These are phyloP conservation scores for Sebastes oblongus DNA, from an alignment of 2,797 vertebrate species.

Conservation along the genomic window DNA sequence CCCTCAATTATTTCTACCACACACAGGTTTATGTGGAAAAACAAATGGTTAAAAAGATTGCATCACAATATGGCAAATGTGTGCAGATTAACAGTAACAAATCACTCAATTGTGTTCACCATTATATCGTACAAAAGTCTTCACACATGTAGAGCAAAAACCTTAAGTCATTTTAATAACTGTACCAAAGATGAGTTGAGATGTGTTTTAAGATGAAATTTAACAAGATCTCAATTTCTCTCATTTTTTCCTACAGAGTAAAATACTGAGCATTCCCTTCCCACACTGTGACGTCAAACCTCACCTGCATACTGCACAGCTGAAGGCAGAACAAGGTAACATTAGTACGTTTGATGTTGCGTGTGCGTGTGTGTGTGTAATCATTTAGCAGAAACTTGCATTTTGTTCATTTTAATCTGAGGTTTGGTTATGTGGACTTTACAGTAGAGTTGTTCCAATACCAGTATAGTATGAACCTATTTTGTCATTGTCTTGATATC, in stretches of 20 bases:
- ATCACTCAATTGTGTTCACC: background rate
- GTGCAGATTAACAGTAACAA: background rate
- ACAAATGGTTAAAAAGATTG: background rate
- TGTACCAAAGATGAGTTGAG: background rate
- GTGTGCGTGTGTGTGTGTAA: background rate
- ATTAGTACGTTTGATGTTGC: background rate
- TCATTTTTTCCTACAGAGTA: constrained; percentile 15
- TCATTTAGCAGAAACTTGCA: background rate
- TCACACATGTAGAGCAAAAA: background rate
- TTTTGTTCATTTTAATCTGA: background rate
- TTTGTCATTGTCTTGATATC: background rate
- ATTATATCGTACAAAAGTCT: background rate
- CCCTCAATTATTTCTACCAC: background rate
- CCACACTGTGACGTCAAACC: constrained; percentile 19
- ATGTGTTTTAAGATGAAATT: background rate
- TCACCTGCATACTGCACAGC: constrained; percentile 34
- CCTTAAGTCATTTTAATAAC: background rate
- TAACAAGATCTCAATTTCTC: constrained; percentile 4
- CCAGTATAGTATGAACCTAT: background rate
- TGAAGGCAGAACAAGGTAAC: constrained; percentile 40
- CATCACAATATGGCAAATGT: background rate
- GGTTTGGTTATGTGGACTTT: background rate
- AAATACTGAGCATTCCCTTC: constrained; percentile 5
- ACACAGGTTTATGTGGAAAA: background rate
- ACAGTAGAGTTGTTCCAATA: background rate